phyloP scores from a whole-genome alignment of 2,888 invertebrate species.

The Neoaliturus tenellus region DNA sequence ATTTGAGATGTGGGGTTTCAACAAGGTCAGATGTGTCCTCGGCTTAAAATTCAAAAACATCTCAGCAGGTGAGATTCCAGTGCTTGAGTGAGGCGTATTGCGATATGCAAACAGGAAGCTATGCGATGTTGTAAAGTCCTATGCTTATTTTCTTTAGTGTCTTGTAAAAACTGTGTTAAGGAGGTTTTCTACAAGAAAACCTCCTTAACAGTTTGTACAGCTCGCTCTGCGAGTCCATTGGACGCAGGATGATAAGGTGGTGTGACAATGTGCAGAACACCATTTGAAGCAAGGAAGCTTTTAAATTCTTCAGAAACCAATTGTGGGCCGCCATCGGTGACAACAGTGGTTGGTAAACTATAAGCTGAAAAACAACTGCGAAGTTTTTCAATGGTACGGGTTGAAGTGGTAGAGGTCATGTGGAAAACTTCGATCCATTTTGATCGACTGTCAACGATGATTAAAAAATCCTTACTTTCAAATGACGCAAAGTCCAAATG shows the following conservation, averaged over 20 bases:
- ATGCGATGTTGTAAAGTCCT: constrained; percentile 63
- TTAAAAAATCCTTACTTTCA: constrained; percentile 45
- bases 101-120: constrained; percentile 61
- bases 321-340: constrained; percentile 26
- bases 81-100: constrained; percentile 65
- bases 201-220: constrained; percentile 64
- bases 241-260: constrained; percentile 64
- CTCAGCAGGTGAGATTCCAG: constrained; percentile 63
- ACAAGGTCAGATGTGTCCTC: neutral
- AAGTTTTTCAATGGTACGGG: neutral
- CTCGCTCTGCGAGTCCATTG: constrained; percentile 68
- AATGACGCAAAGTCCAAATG: constrained; percentile 5
- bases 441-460: constrained; percentile 53
- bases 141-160: neutral
- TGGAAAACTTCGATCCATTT: constrained; percentile 59
- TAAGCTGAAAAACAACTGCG: constrained; percentile 2
- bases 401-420: neutral
- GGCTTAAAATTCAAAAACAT: neutral
- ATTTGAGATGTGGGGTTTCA: neutral
- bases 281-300: neutral
- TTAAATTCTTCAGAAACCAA: constrained; percentile 31
- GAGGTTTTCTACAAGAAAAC: too few relatives aligned
- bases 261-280: neutral
- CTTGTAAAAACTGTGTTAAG: constrained; percentile 9
- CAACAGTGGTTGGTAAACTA: constrained; percentile 3